Base-by-base conservation (phyloP, 2,888 invertebrate genomes). In the Macropis europaea region DNA sequence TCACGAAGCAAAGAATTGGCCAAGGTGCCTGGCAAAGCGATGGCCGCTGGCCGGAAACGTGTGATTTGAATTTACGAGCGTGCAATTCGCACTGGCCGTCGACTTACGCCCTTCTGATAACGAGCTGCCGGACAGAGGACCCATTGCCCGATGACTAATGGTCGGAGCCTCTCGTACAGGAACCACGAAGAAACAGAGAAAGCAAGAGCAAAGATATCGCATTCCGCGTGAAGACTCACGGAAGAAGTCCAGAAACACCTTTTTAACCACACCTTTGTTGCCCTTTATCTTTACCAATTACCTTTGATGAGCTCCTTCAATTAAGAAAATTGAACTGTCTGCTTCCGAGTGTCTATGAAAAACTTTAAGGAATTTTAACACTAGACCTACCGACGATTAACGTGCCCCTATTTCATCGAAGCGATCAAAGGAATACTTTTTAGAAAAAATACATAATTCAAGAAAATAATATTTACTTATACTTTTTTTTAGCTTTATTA, bases 121-220 rank as follows among this genome's bases (percentile, higher is more conserved):
- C 63, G 70, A 78, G 79, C 69, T 62, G 70, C 76, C 52, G 76
- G 82, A 80, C 79, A 79, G 76, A 76, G 79, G 82, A 76, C 70
- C 79, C 79, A 81, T 80, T 80, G 79, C 82, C 59, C 53, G 80
- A 80, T 80, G 80, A 80, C 82, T 80, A 80, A 80, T 80, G 79
- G 79, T 56, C 69, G 70, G 43, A 32, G 72, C 52, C 62, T 63
- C 69, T 59, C 59, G 57, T 34, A 36, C 61, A 30, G 36, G 42
- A 48, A 22, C 30, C 47, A 56, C 13, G 13, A 42, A 26, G 38
- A 61, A 17, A 30, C 50, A 63, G 53, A 61, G 22, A 30, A 50
- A 63, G 53, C 45, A 30, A 66, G 61, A 59, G 48, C 38, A 53
- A 47, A 45, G 40, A 63, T 67, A 64, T 79, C 63, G 67, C 76